Base-by-base conservation (phyloP, 2,797 vertebrate species). In the Sebastes iracundus region DNA sequence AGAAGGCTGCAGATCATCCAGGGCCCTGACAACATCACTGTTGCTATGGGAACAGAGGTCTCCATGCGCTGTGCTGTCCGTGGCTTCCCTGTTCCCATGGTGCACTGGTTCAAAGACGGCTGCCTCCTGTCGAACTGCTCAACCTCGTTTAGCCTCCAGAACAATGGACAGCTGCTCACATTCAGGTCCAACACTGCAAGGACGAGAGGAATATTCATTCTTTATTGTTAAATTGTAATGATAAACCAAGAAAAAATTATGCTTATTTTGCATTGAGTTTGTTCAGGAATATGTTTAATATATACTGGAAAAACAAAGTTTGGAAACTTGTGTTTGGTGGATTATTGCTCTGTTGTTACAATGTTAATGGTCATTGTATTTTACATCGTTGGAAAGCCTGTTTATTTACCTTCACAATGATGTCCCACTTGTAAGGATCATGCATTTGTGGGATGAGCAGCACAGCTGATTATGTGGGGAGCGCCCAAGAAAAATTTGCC, bases 51-150 rank as follows among this genome's bases (percentile, higher is more conserved):
- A 90, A 91, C 86, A 10, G 85, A 94, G 77, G 93, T 93, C 58
- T 91, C 77, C 85, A 92, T 96, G 86, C 90, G 80, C 66, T 96
- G 96, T 59, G 55, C 82, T 25, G 93, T 95, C 23, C 86, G 49
- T 16, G 96, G 96, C 70, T 94, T 92, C 77, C 95, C 95, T 14
- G 86, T 90, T 94, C 95, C 95, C 80, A 92, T 87, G 86, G 94
- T 96, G 87, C 93, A 92, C 71, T 96, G 96, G 96, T 96, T 95
- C 93, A 96, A 95, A 95, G 94, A 96, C 87, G 89, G 87, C 82
- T 83, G 87, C 81, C 87, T 87, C 61, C 89, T 96, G 87, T 80
- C 79, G 0, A 93, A 91, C 84, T 72, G 86, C 80, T 94, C 93
- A 1, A 67, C 82, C 81, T 85, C 71, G 72, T 93, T 92, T 87